Evolutionary conservation across 2,113 vertebrate genomes (phyloP), one percentile per base, ranked within the genome.

Genomic region (Phalacrocorax aristotelis): DNA sequence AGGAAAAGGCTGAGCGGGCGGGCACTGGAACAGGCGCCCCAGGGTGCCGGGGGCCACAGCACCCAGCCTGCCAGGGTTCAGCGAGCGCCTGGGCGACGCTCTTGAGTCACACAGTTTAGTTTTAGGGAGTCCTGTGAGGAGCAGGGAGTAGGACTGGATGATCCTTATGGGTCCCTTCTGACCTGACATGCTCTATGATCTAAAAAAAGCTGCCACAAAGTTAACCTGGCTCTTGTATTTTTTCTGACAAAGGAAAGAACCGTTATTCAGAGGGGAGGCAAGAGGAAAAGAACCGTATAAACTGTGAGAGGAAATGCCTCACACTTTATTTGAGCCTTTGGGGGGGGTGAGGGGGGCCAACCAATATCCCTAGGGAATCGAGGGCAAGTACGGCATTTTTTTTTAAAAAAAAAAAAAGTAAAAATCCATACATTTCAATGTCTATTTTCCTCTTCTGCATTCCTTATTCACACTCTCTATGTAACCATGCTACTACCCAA

Each of bases 1-100:
- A 54, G 65, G 55, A 42, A 38, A 51, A 36, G 16, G 44, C 8
- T 10, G 55, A 8, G 49, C 7, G 19, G 23, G 0, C 1, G 1
- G 54, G 54, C 60, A 5, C 38, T 34, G 42, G 62, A 46, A 40
- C 3, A 3, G 49, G 25, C 3, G 55, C 27, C 23, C 23, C 44
- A 23, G 49, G 54, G 72, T 26, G n/a, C 44, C 17, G 16, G 68
- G 0, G 17, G 23, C 29, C 40, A 34, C 0, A 0, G 83, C 52
- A 42, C 57, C 15, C 25, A n/a, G n/a, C 16, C 66, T 13, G 46
- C 2, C 61, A 72, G 52, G n/a, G 83, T n/a, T 77, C 30, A 49
- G 5, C 12, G 21, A 64, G 58, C 13, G 0, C 23, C 69, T n/a
- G 48, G 6, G 14, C 1, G 2, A 48, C 4, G 5, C 54, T 84